Percentiles rank a stretch among this genome's conserved stretches.
Evolutionary conservation across 2,888 invertebrate genomes (phyloP).

Genomic region (Dendrolimus houi): DNA sequence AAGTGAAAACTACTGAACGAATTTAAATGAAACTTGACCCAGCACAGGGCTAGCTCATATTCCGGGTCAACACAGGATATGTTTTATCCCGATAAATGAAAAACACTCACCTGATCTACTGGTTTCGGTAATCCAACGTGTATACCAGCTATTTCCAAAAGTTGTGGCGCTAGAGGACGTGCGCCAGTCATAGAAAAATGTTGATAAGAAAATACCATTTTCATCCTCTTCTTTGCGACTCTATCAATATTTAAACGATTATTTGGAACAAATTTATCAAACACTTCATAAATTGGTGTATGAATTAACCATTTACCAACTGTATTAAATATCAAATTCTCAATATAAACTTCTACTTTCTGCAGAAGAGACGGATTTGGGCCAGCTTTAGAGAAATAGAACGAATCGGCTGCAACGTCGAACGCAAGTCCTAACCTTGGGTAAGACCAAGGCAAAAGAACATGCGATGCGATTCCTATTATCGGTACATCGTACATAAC

Average conservation of each 20-base stretch:
- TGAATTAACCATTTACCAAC: conserved; percentile 36
- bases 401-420: conserved; percentile 62
- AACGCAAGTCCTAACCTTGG: conserved; percentile 62
- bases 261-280: conserved; percentile 51
- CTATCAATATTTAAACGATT: conserved; percentile 60
- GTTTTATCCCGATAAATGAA: too few species aligned
- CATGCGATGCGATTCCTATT: conserved; percentile 70
- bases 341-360: conserved; percentile 33
- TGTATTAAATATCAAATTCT: conserved; percentile 24
- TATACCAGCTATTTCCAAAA: conserved; percentile 78
- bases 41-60: too few species aligned
- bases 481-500: conserved; percentile 58
- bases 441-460: conserved; percentile 62
- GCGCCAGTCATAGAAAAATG: conserved; percentile 76
- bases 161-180: conserved; percentile 64
- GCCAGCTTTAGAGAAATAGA: conserved; percentile 50
- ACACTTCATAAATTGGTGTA: conserved; percentile 38
- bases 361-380: conserved; percentile 33
- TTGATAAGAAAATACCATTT: conserved; percentile 75
- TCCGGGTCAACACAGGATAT: too few species aligned
- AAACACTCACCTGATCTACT: conserved; percentile 28
- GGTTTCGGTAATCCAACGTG: conserved; percentile 45
- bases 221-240: conserved; percentile 56
- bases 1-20: too few species aligned
- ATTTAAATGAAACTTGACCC: too few species aligned